phyloP scores from a whole-genome alignment of 2,888 invertebrate genomes.

The Asteroscopus sphinx region DNA sequence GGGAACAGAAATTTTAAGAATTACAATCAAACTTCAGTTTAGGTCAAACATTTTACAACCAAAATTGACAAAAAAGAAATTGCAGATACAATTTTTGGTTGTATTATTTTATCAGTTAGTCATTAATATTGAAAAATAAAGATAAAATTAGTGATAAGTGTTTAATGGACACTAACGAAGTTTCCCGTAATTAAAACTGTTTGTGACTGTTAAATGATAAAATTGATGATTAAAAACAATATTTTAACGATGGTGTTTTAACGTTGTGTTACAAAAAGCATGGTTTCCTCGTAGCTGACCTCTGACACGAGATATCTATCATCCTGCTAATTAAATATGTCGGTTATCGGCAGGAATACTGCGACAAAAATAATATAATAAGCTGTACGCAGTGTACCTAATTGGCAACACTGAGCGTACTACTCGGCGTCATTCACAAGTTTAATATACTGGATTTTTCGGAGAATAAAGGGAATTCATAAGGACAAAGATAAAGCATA shows the following conservation, averaged over 20 bases:
- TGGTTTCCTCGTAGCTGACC: conserved; percentile 80
- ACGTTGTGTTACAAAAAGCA: conserved; percentile 58
- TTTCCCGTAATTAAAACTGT: conserved; percentile 85
- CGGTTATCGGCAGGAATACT: conserved; percentile 59
- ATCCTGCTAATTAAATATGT: conserved; percentile 75
- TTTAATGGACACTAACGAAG: conserved; percentile 74
- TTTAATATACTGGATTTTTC: background rate
- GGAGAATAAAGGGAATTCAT: background rate
- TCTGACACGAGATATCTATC: conserved; percentile 83
- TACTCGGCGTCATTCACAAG: conserved; percentile 1
- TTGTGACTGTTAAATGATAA: conserved; percentile 77
- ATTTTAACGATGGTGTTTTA: conserved; percentile 71
- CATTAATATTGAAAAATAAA: conserved; percentile 64
- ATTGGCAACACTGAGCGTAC: conserved; percentile 36
- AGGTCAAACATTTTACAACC: conserved; percentile 37
- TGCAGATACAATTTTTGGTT: conserved; percentile 26
- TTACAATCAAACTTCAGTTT: conserved; percentile 52
- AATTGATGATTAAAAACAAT: conserved; percentile 73
- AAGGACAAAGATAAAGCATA: background rate
- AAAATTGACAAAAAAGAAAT: conserved; percentile 28
- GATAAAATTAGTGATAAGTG: conserved; percentile 76
- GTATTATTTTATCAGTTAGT: conserved; percentile 52
- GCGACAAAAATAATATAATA: conserved; percentile 56
- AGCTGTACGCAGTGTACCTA: conserved; percentile 31
- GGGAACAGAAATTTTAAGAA: conserved; percentile 56